A percentile compares a stretch with the other conserved stretches of the same genome.
Evolutionary conservation across 23 tunicate genomes (phyloP).

Genomic region (Trididemnum clinides): DNA sequence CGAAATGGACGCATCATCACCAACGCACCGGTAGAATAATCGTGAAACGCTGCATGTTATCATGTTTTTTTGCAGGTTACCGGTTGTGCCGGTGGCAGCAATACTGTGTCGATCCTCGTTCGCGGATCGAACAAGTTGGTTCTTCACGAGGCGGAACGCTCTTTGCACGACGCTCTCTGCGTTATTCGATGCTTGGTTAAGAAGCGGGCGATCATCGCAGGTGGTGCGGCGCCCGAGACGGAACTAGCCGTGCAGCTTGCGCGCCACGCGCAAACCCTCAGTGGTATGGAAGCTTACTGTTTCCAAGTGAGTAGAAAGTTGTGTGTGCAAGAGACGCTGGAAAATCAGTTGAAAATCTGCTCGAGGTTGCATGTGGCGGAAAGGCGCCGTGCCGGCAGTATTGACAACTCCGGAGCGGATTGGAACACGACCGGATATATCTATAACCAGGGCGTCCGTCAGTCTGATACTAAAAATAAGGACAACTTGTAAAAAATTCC

Average conservation of each 20-base stretch:
- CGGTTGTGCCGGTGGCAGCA: constrained; percentile 60
- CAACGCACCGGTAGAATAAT: too few relatives aligned
- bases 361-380: too few relatives aligned
- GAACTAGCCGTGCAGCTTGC: constrained; percentile 88
- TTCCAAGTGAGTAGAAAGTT: constrained; percentile 70
- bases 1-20: too few relatives aligned
- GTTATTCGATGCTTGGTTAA: constrained; percentile 97
- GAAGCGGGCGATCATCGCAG: constrained; percentile 93
- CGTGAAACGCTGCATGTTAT: too few relatives aligned
- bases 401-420: too few relatives aligned
- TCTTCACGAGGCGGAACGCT: constrained; percentile 94
- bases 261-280: constrained; percentile 73
- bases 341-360: too few relatives aligned
- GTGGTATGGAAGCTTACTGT: constrained; percentile 99
- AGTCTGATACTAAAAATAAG: too few relatives aligned
- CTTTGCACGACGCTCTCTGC: constrained; percentile 96
- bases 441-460: too few relatives aligned
- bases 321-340: too few relatives aligned
- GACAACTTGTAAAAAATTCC: too few relatives aligned
- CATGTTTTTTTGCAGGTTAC: constrained; percentile 72
- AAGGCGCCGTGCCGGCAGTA: too few relatives aligned
- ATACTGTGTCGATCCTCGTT: constrained; percentile 86
- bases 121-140: constrained; percentile 94
- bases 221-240: constrained; percentile 97
- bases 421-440: too few relatives aligned